These are phyloP conservation scores for Poeciliopsis occidentalis DNA, from an alignment of 2,113 vertebrate species.

Conservation along the genomic window DNA sequence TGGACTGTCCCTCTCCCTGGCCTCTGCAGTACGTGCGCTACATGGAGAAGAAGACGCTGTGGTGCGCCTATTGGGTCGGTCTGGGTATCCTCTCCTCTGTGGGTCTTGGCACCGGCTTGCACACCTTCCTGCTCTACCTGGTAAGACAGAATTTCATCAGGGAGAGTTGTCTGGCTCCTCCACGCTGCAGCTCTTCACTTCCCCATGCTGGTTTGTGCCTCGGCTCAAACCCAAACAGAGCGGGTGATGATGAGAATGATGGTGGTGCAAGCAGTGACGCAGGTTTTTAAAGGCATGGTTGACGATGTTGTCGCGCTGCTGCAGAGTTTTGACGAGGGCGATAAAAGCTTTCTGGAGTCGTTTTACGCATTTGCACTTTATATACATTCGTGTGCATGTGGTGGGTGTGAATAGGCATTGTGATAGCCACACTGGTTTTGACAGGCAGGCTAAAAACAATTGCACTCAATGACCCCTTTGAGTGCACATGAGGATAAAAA, in stretches of 20 bases:
- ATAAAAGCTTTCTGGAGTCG: conserved; percentile 26
- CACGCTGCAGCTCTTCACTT: conserved; percentile 29
- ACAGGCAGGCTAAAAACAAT: conserved; percentile 74
- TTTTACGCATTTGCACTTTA: conserved; percentile 19
- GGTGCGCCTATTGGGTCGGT: conserved; percentile 91
- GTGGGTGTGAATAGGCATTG: conserved; percentile 48
- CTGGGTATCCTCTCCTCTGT: conserved; percentile 89
- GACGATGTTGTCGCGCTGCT: conserved; percentile 38
- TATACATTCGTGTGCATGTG: conserved; percentile 38
- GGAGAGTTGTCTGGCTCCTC: conserved; percentile 11
- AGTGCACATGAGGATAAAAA: conserved; percentile 72
- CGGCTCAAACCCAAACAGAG: conserved; percentile 21
- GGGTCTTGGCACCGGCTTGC: conserved; percentile 88
- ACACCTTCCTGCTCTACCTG: conserved; percentile 91
- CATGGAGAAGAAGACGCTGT: conserved; percentile 87
- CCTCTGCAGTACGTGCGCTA: conserved; percentile 85
- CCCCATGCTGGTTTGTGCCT: conserved; percentile 40
- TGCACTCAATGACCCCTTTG: conserved; percentile 77
- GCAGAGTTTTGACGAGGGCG: conserved; percentile 28
- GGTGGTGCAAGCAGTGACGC: conserved; percentile 62
- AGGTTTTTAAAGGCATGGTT: conserved; percentile 52
- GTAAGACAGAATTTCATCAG: conserved; percentile 76
- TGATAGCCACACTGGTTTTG: conserved; percentile 75
- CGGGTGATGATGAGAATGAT: conserved; percentile 29
- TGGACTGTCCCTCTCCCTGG: conserved; percentile 62